Percentiles rank a stretch among this genome's conserved stretches.
These are phyloP conservation scores for Paralvinella palmiformis DNA, from an alignment of 1,140 invertebrate genomes.

Conservation along the genomic window DNA sequence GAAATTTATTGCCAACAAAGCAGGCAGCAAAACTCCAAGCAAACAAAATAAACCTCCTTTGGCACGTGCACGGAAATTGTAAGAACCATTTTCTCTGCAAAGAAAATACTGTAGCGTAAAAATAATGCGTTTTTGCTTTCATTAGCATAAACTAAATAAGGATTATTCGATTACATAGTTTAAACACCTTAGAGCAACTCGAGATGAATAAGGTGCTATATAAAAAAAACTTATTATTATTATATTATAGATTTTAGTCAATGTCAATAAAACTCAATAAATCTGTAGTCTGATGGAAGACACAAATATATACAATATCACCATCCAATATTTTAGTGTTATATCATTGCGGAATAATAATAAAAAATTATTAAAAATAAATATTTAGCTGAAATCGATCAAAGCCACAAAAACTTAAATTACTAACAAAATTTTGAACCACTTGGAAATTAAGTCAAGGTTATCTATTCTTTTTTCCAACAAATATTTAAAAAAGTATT, in stretches of 20 bases:
- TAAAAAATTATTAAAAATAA: too few species aligned
- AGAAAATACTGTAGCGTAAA: not conserved
- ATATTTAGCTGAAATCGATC: too few species aligned
- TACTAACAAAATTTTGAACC: not conserved
- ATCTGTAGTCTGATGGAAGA: not conserved
- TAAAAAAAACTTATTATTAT: not conserved
- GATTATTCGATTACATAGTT: not conserved
- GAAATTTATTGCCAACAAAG: slow-evolving; percentile 48
- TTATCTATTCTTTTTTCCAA: not conserved
- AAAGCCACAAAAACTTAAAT: too few species aligned
- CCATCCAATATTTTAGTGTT: too few species aligned
- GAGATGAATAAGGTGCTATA: not conserved
- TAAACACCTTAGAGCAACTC: not conserved
- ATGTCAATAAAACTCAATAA: not conserved
- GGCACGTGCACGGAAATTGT: slow-evolving; percentile 36
- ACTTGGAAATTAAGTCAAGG: not conserved
- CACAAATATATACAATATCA: too few species aligned
- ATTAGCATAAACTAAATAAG: not conserved
- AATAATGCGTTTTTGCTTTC: not conserved
- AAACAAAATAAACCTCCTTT: slow-evolving; percentile 46
- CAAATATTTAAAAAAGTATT: not conserved
- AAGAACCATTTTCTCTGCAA: slow-evolving; percentile 36
- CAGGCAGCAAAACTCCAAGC: slow-evolving; percentile 47
- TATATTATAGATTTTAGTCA: not conserved
- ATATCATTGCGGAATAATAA: too few species aligned